phyloP scores from a whole-genome alignment of 2,797 vertebrate species.

The Emys orbicularis region DNA sequence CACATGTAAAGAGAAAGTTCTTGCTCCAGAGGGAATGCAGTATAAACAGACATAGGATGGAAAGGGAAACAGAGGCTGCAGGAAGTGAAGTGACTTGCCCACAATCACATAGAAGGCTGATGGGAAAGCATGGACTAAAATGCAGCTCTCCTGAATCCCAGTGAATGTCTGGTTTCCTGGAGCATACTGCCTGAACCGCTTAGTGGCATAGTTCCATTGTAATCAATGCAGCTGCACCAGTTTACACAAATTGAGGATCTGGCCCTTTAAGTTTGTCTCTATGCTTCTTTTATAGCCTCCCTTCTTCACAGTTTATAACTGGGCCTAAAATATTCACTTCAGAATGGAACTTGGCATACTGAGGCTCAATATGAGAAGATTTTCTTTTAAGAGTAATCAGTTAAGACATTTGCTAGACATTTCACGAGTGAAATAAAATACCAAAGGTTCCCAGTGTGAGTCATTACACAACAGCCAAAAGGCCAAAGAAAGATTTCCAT shows the following conservation, averaged over 20 bases:
- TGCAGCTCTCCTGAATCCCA: too few species aligned
- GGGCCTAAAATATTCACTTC: background rate
- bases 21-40: too few species aligned
- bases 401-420: background rate
- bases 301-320: background rate
- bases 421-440: background rate
- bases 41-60: too few species aligned
- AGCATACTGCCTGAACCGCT: background rate
- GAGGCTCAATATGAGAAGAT: accelerated
- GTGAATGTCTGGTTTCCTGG: background rate
- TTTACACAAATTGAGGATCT: background rate
- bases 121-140: too few species aligned
- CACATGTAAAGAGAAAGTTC: background rate
- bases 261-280: background rate
- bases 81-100: too few species aligned
- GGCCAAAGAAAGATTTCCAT: background rate
- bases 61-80: too few species aligned
- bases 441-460: background rate
- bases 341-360: background rate
- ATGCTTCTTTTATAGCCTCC: background rate
- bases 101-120: too few species aligned
- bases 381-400: background rate
- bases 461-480: background rate
- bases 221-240: background rate
- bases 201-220: background rate